A percentile compares a stretch with the other conserved stretches of the same genome.
Conservation (phyloP, 2,888 invertebrate species). For the Cryptosula pallasiana region DNA sequence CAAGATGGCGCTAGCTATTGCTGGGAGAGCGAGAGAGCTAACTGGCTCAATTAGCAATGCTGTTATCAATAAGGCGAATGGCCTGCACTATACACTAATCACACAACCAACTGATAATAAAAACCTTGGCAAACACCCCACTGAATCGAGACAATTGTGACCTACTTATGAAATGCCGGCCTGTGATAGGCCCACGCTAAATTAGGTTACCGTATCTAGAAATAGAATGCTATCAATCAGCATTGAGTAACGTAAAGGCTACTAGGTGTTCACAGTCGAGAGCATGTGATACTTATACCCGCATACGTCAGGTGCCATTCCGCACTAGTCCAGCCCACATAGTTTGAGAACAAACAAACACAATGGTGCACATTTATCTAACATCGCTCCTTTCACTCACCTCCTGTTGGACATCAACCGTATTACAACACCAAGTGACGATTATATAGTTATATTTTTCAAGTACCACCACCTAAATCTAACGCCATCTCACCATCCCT, state of each 20-base stretch:
- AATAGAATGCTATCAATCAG: conserved; percentile 11
- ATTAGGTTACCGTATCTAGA: conserved; percentile 21
- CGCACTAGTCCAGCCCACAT: no score
- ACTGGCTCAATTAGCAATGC: not conserved
- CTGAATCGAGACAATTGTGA: not conserved
- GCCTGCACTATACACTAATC: conserved; percentile 16
- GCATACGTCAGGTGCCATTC: no score
- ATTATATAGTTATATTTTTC: no score
- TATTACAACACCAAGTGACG: no score
- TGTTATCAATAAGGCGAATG: conserved; percentile 15
- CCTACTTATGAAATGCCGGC: not conserved
- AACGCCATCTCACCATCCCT: no score
- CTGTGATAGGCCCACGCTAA: not conserved
- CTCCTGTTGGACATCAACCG: no score
- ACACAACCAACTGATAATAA: not conserved
- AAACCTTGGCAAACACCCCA: conserved; percentile 5
- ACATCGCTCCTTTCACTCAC: no score
- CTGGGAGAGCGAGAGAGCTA: not conserved
- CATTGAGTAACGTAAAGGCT: not conserved
- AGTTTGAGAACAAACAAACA: no score
- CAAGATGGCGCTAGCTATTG: conserved; percentile 2
- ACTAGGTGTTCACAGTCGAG: no score
- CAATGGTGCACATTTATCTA: no score
- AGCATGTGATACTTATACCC: no score
- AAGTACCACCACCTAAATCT: no score